A percentile compares a stretch with the other conserved stretches of the same genome.
These are phyloP conservation scores for Tor tambroides DNA, from an alignment of 2,113 vertebrate genomes.

Conservation along the genomic window DNA sequence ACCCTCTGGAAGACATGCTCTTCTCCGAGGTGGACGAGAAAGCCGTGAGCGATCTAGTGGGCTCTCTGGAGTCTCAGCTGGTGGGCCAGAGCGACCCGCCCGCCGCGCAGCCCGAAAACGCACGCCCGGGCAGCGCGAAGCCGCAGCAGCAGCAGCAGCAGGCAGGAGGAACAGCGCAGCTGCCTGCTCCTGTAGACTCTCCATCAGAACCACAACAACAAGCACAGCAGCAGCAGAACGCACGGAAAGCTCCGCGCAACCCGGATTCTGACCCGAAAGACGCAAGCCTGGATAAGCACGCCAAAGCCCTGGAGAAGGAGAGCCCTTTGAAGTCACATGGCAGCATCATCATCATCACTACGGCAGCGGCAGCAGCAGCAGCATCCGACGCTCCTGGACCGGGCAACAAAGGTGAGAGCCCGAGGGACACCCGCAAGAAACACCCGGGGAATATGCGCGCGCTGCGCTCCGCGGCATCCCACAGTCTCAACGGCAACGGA, in stretches of 20 bases:
- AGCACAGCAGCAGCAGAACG: conserved; percentile 78
- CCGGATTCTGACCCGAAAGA: conserved; percentile 72
- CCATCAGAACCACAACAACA: conserved; percentile 78
- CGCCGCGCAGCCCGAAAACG: too few relatives aligned
- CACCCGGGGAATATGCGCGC: conserved; percentile 67
- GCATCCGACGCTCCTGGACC: conserved; percentile 71
- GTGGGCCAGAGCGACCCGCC: conserved; percentile 72
- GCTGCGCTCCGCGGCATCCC: conserved; percentile 65
- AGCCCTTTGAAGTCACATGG: conserved; percentile 76
- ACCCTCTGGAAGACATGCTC: conserved; percentile 89
- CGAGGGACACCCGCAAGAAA: conserved; percentile 65
- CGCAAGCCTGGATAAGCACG: conserved; percentile 65
- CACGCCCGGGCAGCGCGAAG: conserved; percentile 72
- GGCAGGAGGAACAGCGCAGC: conserved; percentile 71
- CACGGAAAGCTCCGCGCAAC: conserved; percentile 71
- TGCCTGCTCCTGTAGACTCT: conserved; percentile 74
- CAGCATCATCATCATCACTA: conserved; percentile 26
- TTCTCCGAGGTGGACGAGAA: conserved; percentile 90
- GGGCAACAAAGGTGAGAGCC: conserved; percentile 60
- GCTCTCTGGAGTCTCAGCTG: conserved; percentile 85
- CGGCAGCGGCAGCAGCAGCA: conserved; percentile 59
- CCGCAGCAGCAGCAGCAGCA: conserved; percentile 63
- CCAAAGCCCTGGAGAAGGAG: conserved; percentile 67
- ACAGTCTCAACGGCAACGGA: conserved; percentile 76
- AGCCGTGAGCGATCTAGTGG: conserved; percentile 86